Conservation (phyloP, 2,888 invertebrate genomes). For the Sinohyriopsis cumingii region DNA sequence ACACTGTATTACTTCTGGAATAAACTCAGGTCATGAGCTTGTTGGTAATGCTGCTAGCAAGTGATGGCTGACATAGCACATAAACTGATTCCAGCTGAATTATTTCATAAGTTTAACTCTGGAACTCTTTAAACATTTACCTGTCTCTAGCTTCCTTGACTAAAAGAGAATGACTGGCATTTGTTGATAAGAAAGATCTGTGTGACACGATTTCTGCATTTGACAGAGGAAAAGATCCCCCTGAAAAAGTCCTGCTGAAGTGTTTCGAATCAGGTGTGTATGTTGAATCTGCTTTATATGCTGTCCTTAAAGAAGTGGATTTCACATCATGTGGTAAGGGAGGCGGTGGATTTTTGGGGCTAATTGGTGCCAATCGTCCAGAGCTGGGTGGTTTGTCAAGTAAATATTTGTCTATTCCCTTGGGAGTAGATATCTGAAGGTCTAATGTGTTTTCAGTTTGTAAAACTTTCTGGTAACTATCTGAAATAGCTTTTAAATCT, state of each 20-base stretch:
- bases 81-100: too few species aligned
- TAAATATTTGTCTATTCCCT: constrained; percentile 5
- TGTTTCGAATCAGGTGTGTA: constrained; percentile 29
- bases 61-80: too few species aligned
- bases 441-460: constrained; percentile 9
- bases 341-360: constrained; percentile 45
- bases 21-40: too few species aligned
- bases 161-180: constrained; percentile 50
- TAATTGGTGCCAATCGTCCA: constrained; percentile 43
- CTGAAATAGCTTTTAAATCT: constrained; percentile 36
- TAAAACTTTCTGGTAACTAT: constrained; percentile 32
- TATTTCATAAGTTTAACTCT: too few species aligned
- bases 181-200: constrained; percentile 46
- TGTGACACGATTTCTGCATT: constrained; percentile 38
- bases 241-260: constrained; percentile 33
- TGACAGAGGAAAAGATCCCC: constrained; percentile 12
- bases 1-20: too few species aligned
- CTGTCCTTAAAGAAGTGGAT: constrained; percentile 48
- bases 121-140: constrained; percentile 24
- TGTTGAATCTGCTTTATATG: constrained; percentile 53
- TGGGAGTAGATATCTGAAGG: background rate
- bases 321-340: constrained; percentile 51
- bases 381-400: constrained; percentile 33
- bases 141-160: constrained; percentile 61
- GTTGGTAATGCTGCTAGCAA: too few species aligned